phyloP scores from a whole-genome alignment of 2,797 vertebrate genomes.

The Ctenopoma multispine region DNA sequence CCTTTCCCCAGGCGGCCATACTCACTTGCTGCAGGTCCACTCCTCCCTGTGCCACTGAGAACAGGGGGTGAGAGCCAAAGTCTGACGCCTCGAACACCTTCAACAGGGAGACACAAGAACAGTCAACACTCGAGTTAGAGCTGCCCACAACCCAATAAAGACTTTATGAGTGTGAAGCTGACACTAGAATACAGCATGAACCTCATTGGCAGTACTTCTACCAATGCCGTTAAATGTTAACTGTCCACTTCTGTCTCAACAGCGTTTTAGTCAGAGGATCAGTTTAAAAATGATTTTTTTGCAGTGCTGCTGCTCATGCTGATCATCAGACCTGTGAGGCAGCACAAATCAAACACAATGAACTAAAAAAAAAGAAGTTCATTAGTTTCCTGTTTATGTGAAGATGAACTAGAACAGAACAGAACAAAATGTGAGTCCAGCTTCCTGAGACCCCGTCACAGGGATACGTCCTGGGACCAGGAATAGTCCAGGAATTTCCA shows the following conservation, averaged over 20 bases:
- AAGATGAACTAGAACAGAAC: not conserved
- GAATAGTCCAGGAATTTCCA: no score
- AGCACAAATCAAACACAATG: not conserved
- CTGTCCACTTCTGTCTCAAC: not conserved
- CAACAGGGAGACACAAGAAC: constrained; percentile 69
- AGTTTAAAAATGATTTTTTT: no score
- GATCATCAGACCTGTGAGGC: not conserved
- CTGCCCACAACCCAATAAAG: not conserved
- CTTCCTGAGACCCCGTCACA: not conserved
- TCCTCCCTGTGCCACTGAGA: constrained; percentile 84
- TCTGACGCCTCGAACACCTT: constrained; percentile 86
- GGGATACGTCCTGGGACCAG: not conserved
- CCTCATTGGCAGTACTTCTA: not conserved
- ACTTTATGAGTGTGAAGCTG: no score
- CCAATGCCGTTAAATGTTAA: not conserved
- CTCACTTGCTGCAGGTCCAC: constrained; percentile 86
- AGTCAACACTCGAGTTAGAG: constrained; percentile 31
- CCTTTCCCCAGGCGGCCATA: constrained; percentile 33
- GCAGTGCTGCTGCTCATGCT: not conserved
- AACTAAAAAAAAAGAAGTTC: constrained; percentile 10
- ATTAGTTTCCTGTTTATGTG: constrained; percentile 5
- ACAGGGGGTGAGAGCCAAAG: constrained; percentile 84
- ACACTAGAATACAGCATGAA: not conserved
- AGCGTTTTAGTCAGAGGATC: not conserved
- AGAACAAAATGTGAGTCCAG: no score